Percentiles rank a stretch among this genome's conserved stretches.
These are phyloP conservation scores for Fratercula arctica DNA, from an alignment of 2,797 vertebrate genomes.

Conservation along the genomic window DNA sequence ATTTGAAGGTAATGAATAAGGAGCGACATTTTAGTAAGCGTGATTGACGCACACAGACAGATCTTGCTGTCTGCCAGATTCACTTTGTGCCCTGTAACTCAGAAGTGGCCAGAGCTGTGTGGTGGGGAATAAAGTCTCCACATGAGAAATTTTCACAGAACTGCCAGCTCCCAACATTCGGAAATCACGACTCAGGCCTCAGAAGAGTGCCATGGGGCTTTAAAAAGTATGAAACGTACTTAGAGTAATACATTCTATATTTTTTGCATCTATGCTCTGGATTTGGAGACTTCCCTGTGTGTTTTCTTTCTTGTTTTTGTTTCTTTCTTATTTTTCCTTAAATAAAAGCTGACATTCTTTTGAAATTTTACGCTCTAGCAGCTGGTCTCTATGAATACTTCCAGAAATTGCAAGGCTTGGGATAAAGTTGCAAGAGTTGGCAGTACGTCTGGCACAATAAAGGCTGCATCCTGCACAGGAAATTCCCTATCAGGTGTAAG, in stretches of 20 bases:
- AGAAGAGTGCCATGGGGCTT: neutral
- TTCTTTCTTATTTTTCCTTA: neutral
- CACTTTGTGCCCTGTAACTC: slow-evolving; percentile 26
- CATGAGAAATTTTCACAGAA: slow-evolving; percentile 3
- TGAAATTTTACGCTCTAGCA: neutral
- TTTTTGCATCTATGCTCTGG: neutral
- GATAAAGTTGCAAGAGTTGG: neutral
- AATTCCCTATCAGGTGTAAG: neutral
- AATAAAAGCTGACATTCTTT: neutral
- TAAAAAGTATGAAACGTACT: neutral
- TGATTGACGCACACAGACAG: slow-evolving; percentile 50
- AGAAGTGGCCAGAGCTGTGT: neutral
- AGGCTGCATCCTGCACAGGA: neutral
- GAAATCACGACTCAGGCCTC: neutral
- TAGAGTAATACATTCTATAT: neutral
- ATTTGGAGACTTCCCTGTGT: neutral
- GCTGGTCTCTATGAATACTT: neutral
- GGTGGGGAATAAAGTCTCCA: neutral
- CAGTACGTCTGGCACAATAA: neutral
- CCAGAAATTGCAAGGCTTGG: neutral
- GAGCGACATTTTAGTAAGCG: slow-evolving; percentile 42
- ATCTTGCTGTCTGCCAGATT: slow-evolving; percentile 50
- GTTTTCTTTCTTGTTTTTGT: neutral
- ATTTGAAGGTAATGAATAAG: slow-evolving; percentile 58
- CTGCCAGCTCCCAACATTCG: neutral